These are phyloP conservation scores for Hippocampus mohnikei DNA, from an alignment of 2,113 vertebrate genomes.

Conservation along the genomic window DNA sequence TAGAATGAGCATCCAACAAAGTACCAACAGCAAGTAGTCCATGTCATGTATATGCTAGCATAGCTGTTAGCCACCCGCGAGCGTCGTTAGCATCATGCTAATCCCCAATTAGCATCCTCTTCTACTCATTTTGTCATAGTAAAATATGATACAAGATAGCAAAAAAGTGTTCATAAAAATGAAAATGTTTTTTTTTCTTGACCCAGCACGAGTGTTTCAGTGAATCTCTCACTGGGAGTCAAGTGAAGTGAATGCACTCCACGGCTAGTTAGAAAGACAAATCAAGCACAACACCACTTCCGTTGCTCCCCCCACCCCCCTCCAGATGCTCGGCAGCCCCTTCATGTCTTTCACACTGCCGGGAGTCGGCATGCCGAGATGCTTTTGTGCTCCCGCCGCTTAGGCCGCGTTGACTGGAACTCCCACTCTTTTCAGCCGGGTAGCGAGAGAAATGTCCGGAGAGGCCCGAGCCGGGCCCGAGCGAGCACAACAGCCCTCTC, in stretches of 20 bases:
- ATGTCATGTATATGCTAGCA: no score
- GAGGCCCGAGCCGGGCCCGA: slow-evolving; percentile 72
- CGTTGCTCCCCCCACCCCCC: slow-evolving; percentile 57
- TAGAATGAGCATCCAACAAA: no score
- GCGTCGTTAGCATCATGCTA: no score
- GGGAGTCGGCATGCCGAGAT: slow-evolving; percentile 67
- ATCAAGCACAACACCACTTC: slow-evolving; percentile 79
- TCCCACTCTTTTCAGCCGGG: slow-evolving; percentile 71
- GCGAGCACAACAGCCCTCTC: slow-evolving; percentile 83
- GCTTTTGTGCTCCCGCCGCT: slow-evolving; percentile 77
- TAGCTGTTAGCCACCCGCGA: no score
- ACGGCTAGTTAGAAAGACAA: slow-evolving; percentile 52
- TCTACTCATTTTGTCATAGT: no score
- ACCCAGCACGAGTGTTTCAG: neutral
- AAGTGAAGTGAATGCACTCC: slow-evolving; percentile 28
- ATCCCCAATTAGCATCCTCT: no score
- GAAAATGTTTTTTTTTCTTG: no score
- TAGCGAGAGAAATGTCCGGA: slow-evolving; percentile 68
- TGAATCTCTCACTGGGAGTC: neutral
- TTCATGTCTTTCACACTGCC: slow-evolving; percentile 65
- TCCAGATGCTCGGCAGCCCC: slow-evolving; percentile 70
- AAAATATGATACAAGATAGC: no score
- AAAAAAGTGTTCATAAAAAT: no score
- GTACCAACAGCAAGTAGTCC: no score
- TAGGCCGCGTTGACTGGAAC: slow-evolving; percentile 75